Base-by-base conservation (phyloP, 2,797 vertebrate species). In the Acestrorhynchus altus region DNA sequence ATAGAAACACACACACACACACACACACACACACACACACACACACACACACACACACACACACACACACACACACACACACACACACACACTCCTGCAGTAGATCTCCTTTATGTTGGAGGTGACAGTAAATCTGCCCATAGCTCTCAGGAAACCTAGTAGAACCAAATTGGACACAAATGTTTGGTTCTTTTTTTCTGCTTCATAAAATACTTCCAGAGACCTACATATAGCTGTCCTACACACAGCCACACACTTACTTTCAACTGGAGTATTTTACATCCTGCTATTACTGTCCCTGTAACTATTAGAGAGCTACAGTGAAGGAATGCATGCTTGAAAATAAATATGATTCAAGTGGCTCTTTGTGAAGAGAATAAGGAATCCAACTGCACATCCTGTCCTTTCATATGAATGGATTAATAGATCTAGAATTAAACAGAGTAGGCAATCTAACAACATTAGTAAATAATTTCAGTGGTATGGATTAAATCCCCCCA, bases 161-260 rank as follows among this genome's bases (percentile, higher is more conserved):
- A 31, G 24, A 52, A 84, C 87, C 83, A 88, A 89, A 91, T 89
- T 89, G 81, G 87, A 84, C 88, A 88, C 88, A 90, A 91, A 89
- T 89, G 87, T 82, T 75, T 75, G 83, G 66, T 77, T 57, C 70
- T 64, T 74, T 52, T n/a, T 8, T 76, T 80, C 77, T 85, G 69
- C 79, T 76, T 78, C 78, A 84, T 77, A 79, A 88, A 87, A 81
- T 83, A 75, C 72, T 85, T 89, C 82, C 84, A 87, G 85, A 85
- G 66, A 6, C 68, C 82, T 57, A 18, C 72, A 49, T 42, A 57
- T 7, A 0, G n/a, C n/a, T n/a, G n/a, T n/a, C n/a, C n/a, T n/a
- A n/a, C n/a, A n/a, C n/a, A n/a, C n/a, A n/a, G n/a, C n/a, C n/a
- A n/a, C n/a, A n/a, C n/a, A n/a, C n/a, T n/a, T n/a, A n/a, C n/a